Base-by-base conservation (phyloP, 2,888 invertebrate genomes). In the Polyploca ridens region DNA sequence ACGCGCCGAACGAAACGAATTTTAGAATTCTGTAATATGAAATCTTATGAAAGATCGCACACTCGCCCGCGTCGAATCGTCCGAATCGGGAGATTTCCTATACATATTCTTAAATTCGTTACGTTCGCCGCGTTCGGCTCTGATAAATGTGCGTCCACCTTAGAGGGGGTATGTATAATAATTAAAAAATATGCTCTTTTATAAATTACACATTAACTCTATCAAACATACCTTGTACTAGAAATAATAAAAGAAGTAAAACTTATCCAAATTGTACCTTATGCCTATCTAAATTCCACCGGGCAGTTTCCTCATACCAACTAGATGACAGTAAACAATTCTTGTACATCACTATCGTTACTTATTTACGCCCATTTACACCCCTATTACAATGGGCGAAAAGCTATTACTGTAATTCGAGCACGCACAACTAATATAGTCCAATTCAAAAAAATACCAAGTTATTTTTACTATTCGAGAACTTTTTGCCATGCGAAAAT, bases 301-400 rank as follows among this genome's bases (percentile, higher is more conserved):
- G 41, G 38, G 41, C 27, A 19, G 60, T 60, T 60, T 33, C 61
- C 61, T 61, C 13, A 61, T 54, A 16, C 49, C 49, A 1, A 49
- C 54, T 54, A 14, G 41, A 41, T 61, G 61, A 61, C 41, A 61
- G 41, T 60, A 60, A 61, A 61, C 61, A 61, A 41, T 61, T 61
- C 41, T 27, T 41, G 41, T 27, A 27, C 44, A 61, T 61, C 61
- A 44, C 41, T 61, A 61, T 61, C 19, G 14, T 61, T 19, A 41
- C 19, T 44, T 27, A 61, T 61, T 61, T 41, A 61, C 61, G 41
- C 61, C 61, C 61, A 61, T 61, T 61, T 61, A 61, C 61, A 41
- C 11, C 61, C 41, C 41, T 61, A 61, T 61, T 61, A 41, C 61
- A 61, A 61, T 13, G 38, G 19, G 11, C 41, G n/a, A 61, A 61